Conservation (phyloP, 2,888 invertebrate species). For the Odontomyia ornata region DNA sequence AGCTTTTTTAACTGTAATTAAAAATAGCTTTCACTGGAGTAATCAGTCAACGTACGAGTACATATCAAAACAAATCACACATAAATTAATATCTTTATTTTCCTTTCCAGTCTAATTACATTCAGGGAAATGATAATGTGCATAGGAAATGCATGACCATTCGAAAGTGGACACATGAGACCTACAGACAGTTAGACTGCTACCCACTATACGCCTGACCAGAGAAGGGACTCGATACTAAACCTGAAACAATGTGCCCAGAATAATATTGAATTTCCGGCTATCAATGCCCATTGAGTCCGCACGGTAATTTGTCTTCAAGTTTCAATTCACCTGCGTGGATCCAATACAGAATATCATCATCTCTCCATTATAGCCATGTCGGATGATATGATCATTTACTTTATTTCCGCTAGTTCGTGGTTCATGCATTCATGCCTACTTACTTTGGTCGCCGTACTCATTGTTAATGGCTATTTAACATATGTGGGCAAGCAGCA, state of each 20-base stretch:
- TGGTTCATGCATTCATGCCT: no score
- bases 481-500: background rate
- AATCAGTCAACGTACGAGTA: no score
- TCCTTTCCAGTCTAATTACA: background rate
- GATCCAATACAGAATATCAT: background rate
- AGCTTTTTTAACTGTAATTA: no score
- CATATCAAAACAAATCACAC: no score
- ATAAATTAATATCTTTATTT: no score
- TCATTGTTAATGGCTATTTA: constrained; percentile 10
- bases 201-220: background rate
- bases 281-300: background rate
- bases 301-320: background rate
- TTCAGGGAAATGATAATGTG: background rate
- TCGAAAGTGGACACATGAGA: background rate
- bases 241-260: background rate
- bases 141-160: background rate
- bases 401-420: background rate
- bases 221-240: background rate
- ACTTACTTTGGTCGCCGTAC: background rate
- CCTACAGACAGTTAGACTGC: constrained; percentile 1
- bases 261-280: constrained; percentile 25
- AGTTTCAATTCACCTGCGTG: background rate
- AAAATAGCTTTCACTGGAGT: no score
- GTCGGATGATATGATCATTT: background rate
- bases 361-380: background rate